Base-by-base conservation (phyloP, 2,888 invertebrate genomes). In the Miltochrista miniata region DNA sequence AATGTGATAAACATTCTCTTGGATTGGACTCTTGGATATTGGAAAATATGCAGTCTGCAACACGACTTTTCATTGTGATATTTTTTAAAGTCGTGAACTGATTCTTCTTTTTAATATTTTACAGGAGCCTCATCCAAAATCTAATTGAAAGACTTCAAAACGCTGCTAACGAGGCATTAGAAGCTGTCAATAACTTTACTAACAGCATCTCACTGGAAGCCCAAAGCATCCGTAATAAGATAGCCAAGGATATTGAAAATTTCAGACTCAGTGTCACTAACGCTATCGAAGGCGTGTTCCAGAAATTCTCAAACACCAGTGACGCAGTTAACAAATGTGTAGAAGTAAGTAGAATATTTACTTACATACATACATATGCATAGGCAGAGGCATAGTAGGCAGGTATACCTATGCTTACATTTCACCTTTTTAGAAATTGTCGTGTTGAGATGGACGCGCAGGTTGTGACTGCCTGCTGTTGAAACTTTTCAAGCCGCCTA, bases 81-180 rank as follows among this genome's bases (percentile, higher is more conserved):
- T 29, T 39, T 1, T 39, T 9, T 13, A 8, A 1, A 1, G 13
- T 36, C 12, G 13, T 7, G 12, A 36, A 1, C 1, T 8, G 0
- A 36, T 36, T 8, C n/a, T 15, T 33, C n/a, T 11, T 31, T 31
- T 7, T 2, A 33, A 11, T 10, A 87, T 11, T 45, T 36, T 41
- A 3, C 10, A 89, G 88, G 40, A 60, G 64, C 45, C 68, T 87
- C 5, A 77, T 90, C 10, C 72, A 80, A 60, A 68, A 85, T 24
- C 55, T 90, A 10, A 72, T 80, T 12, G 65, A 58, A 1, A 79
- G 81, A 29, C 68, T 90, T 2, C 74, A 63, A 5, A 68, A 72
- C 33, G 70, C 86, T 0, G 85, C 81, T 11, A 55, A 72, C 4
- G 80, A 87, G 9, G 85, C 85, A n/a, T 44, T 71, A 2, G 68